Evolutionary conservation across 2,113 vertebrate species (phyloP), one percentile per base, ranked within the genome.

Genomic region (Antechinus flavipes): DNA sequence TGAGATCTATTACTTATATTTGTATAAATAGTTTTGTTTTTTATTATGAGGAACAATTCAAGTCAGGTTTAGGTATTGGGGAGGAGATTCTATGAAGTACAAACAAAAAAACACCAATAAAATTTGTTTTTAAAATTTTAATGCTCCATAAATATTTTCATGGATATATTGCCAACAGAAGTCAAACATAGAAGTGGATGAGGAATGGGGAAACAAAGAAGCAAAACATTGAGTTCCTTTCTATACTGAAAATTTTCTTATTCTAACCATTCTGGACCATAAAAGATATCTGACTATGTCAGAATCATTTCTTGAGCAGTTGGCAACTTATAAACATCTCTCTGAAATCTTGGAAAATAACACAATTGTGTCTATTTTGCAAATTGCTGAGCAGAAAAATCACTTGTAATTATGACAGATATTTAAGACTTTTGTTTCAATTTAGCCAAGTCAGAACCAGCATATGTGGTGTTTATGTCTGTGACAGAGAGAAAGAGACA

Each of bases 381-480:
- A 97, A 97, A 94, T 22, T 91, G 53, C 94, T 16, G 23, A 96
- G 91, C 90, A 89, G 91, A 95, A 54, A 84, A 84, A 84, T 84
- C 68, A 97, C 47, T 91, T 94, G 27, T 95, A 89, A 94, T 96
- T 95, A 90, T 92, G 91, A 90, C 5, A 95, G 23, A 11, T 61
- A 94, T 90, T 55, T 94, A 91, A 94, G 54, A 76, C 91, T 90
- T 84, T 52, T 84, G 30, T 93, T 53, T 93, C 26, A 26, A 46
- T 91, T 95, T 93, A 42, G 52, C 54, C 2, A 56, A 93, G 68
- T 93, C 91, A 93, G 54, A 90, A 68, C 30, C 30, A 68, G 54
- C 9, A 5, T 12, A 8, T 49, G 46, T 42, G 55, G 27, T 91
- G 26, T 90, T 14, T 12, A 4, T 14, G 56, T 47, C 8, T 2